Evolutionary conservation across 1,140 invertebrate genomes (phyloP).

Genomic region (Listronotus oregonensis): DNA sequence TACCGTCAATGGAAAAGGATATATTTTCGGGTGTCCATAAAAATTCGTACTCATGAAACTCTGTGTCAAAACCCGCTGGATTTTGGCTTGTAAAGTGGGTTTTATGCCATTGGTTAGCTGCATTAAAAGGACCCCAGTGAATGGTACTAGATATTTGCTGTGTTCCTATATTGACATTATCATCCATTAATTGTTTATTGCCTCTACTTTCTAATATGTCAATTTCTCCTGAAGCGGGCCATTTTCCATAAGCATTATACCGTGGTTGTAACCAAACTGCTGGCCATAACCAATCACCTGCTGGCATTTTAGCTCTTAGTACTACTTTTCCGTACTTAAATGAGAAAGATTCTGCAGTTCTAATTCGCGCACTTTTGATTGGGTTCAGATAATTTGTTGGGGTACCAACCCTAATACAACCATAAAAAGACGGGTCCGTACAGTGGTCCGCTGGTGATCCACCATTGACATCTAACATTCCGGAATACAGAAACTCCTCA

Average conservation of each 20-base stretch:
- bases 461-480: constrained; percentile 63
- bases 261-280: constrained; percentile 67
- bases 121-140: constrained; percentile 67
- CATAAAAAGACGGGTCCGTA: constrained; percentile 61
- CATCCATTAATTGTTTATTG: constrained; percentile 58
- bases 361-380: constrained; percentile 69
- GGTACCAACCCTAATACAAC: constrained; percentile 58
- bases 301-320: constrained; percentile 70
- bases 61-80: constrained; percentile 56
- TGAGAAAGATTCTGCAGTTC: constrained; percentile 65
- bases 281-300: constrained; percentile 77
- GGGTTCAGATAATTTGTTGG: constrained; percentile 62
- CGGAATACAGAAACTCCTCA: constrained; percentile 61
- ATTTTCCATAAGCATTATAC: constrained; percentile 62
- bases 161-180: constrained; percentile 61
- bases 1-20: constrained; percentile 41
- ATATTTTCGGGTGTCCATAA: constrained; percentile 57
- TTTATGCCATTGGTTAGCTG: constrained; percentile 60
- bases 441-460: constrained; percentile 65
- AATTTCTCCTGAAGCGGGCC: constrained; percentile 64
- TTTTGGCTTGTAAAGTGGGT: constrained; percentile 59
- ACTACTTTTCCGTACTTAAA: constrained; percentile 72
- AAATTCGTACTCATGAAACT: constrained; percentile 59
- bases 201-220: constrained; percentile 65
- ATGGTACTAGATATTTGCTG: constrained; percentile 65